Base-by-base conservation (phyloP, 2,888 invertebrate species). In the Tromatobia lineatoria region DNA sequence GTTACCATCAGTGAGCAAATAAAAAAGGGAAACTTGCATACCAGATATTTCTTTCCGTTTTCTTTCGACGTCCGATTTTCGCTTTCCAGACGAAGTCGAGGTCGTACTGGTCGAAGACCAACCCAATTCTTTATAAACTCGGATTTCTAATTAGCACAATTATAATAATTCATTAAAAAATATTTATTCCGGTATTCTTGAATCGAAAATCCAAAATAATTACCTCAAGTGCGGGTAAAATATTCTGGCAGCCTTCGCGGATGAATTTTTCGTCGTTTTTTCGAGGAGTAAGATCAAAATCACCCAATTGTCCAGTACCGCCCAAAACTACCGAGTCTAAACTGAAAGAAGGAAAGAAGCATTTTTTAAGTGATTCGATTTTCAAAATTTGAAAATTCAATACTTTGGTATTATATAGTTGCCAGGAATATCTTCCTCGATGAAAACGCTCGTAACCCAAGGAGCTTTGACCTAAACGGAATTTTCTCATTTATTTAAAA, bases 371-470 rank as follows among this genome's bases (percentile, higher is more conserved):
- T n/a, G 38, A 18, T 25, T 13, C 2, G 7, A 57, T 2, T 25
- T 45, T 38, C 59, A 4, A 38, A 80, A 64, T 69, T 34, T 15
- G 29, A 47, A 61, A 75, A 45, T 29, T 0, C 11, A 71, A 94
- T 94, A 97, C 97, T 97, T 98, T 15, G 97, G 97, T 91, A 98
- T 96, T 13, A 98, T 95, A 88, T 98, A 98, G 90, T 95, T 94
- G 42, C 96, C 96, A 76, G 94, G 94, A 45, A 95, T 94, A 83
- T 95, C 94, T 73, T 96, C 95, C 84, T 96, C 96, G 1, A 96
- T 85, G n/a, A 96, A 88, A 0, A 94, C 94, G 67, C 95, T 94
- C 84, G 95, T 95, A 3, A 96, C 88, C 96, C 97, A 97, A 0
- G 96, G 95, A 3, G 97, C 97, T 75, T 94, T 92, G 0, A 97